Evolutionary conservation across 2,888 invertebrate species (phyloP), one percentile per base, ranked within the genome.

Genomic region (Cyclophora punctaria): DNA sequence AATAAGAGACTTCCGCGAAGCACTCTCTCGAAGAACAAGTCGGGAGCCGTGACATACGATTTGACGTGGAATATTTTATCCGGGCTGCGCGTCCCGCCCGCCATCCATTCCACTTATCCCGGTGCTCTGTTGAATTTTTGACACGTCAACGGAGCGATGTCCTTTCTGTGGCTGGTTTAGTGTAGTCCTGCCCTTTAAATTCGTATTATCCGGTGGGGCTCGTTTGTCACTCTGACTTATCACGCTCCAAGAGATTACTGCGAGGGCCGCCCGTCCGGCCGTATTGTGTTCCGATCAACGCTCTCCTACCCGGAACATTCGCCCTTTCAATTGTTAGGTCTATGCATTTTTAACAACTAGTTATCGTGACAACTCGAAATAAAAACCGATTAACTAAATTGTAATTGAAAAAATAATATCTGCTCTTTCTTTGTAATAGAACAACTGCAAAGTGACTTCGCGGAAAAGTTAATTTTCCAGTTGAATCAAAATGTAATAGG

Each of bases 51-150:
- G 88, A 88, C 84, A 81, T 88, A 88, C 85, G 86, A 80, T 86
- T 84, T 85, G 84, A 84, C 80, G 78, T 75, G 78, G 83, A 86
- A 87, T 88, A 84, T 86, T 88, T 87, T 86, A 88, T 83, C 80
- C 75, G 75, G 73, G 70, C 73, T 71, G 71, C 77, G 77, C 76
- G 71, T 71, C 65, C 73, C 76, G 71, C 71, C 66, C 74, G 75
- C 81, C 82, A 86, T 88, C 80, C 78, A 84, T 88, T 87, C 84
- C 87, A 86, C 88, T 88, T 88, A 87, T 80, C 82, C 83, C 72
- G 71, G 76, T 74, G 73, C 77, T 82, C 80, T 78, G 81, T 80
- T 84, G 84, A 86, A 86, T 87, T 87, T 88, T 87, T 86, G 88
- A 86, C 85, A 84, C 78, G 77, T 75, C 75, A 69, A 73, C 74